Evolutionary conservation across 1,140 invertebrate species (phyloP), one percentile per base, ranked within the genome.

Genomic region (Drosophila sucinea): DNA sequence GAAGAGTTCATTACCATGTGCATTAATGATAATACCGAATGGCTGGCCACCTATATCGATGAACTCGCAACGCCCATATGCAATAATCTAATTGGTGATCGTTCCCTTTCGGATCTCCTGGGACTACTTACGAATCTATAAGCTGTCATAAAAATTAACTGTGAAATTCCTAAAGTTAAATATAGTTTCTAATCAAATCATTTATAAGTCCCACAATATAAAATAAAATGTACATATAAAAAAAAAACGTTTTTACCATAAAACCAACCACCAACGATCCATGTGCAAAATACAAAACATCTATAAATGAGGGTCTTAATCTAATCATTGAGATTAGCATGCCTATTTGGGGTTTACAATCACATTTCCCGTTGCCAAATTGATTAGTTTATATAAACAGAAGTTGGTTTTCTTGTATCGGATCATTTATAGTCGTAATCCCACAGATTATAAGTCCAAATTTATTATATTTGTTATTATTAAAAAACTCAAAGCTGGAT

Each of bases 21-120:
- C 1, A 77, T 91, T 25, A 91, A 91, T 63, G 90, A 91, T 29
- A 91, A 90, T 74, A 90, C 84, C n/a, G 77, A 90, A 3, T 72
- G 79, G 17, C 51, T 79, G 3, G 73, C 90, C n/a, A 10, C 72
- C 1, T 75, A 73, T 56, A 60, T 85, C 5, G 60, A 80, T 60
- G 60, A 57, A 8, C 51, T 67, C 6, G 63, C 68, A 11, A 91
- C 90, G 1, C 90, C 90, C 11, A 64, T 84, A 10, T 71, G 83
- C 60, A 74, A 74, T 54, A 81, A 91, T 4, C 1, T 90, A 4
- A 81, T 91, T 69, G 90, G 81, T 1, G 84, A 83, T 7, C 80
- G 80, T 10, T 35, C 79, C 1, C 23, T 87, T 4, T 56, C 38
- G 7, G 83, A 87, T 56, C n/a, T 91, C 23, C 23, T 87, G 10